A percentile compares a stretch with the other conserved stretches of the same genome.
Conservation (phyloP, 2,113 vertebrate species). For the Chlamydotis undulata region DNA sequence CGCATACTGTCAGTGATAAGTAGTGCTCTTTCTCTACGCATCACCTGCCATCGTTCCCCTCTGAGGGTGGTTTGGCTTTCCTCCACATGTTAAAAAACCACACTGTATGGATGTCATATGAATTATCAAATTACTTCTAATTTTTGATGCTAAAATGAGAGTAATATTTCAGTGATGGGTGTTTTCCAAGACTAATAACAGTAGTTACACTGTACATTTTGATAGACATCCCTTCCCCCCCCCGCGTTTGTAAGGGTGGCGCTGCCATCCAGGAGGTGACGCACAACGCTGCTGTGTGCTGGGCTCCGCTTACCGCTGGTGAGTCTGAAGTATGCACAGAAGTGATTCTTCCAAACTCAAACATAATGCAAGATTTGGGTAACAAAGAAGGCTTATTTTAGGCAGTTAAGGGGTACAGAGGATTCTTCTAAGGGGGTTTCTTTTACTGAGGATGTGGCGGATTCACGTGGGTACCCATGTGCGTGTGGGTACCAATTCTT, state of each 20-base stretch:
- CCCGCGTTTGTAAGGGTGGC: accelerated
- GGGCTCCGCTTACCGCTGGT: not conserved
- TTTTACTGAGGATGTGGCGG: not conserved
- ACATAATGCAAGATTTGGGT: not conserved
- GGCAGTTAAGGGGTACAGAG: not conserved
- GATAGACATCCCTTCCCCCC: not conserved
- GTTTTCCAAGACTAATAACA: not conserved
- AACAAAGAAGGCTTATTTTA: not conserved
- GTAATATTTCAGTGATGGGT: not conserved
- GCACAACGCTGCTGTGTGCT: not conserved
- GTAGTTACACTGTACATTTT: not conserved
- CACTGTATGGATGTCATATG: not conserved
- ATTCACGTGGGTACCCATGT: not conserved
- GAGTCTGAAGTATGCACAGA: not conserved
- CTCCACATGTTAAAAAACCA: not conserved
- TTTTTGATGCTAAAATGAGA: not conserved
- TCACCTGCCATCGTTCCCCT: not conserved
- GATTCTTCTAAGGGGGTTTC: not conserved
- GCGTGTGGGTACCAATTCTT: accelerated
- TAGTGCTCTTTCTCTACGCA: not conserved
- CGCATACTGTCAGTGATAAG: not conserved
- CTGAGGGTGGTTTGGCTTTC: not conserved
- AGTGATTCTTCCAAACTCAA: not conserved
- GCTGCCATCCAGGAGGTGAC: not conserved
- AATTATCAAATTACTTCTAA: not conserved